Percentiles rank a stretch among this genome's conserved stretches.
Conservation (phyloP, 1,140 invertebrate genomes). For the Drosophila mauritiana region DNA sequence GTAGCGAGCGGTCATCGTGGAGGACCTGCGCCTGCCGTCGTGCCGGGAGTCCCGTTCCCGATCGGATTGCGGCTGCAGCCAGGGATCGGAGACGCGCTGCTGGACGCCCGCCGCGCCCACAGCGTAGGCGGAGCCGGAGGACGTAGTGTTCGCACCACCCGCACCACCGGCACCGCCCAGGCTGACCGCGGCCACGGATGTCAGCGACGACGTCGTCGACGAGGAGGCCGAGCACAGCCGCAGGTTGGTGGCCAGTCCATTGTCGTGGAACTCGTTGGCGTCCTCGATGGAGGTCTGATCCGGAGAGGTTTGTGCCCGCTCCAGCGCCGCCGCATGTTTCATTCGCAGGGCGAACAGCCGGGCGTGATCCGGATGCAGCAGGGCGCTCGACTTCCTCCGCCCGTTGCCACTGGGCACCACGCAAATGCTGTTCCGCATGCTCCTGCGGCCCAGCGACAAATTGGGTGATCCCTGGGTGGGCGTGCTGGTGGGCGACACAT, state of each 20-base stretch:
- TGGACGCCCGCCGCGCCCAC: constrained; percentile 84
- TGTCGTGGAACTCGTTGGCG: constrained; percentile 80
- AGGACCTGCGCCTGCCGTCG: constrained; percentile 84
- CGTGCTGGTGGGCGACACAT: constrained; percentile 80
- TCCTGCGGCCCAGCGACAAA: constrained; percentile 75
- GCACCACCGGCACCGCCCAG: constrained; percentile 68
- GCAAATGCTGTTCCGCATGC: constrained; percentile 75
- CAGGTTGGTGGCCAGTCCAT: constrained; percentile 74
- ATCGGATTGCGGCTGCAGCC: constrained; percentile 84
- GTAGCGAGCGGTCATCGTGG: constrained; percentile 87
- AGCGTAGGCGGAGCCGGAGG: constrained; percentile 79
- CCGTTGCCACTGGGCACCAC: constrained; percentile 69
- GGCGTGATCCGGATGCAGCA: constrained; percentile 90
- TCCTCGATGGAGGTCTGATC: constrained; percentile 84
- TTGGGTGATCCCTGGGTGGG: constrained; percentile 84
- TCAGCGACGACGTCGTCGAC: constrained; percentile 87
- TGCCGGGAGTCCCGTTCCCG: constrained; percentile 70
- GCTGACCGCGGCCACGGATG: constrained; percentile 85
- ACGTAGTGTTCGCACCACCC: constrained; percentile 71
- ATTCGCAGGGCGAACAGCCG: constrained; percentile 85
- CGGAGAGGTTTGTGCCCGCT: constrained; percentile 78
- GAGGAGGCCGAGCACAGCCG: constrained; percentile 85
- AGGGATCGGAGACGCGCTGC: constrained; percentile 85
- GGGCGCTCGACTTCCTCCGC: constrained; percentile 86
- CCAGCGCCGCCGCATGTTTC: constrained; percentile 85